phyloP scores from a whole-genome alignment of 2,797 vertebrate species.

The Sebastes vulpes region DNA sequence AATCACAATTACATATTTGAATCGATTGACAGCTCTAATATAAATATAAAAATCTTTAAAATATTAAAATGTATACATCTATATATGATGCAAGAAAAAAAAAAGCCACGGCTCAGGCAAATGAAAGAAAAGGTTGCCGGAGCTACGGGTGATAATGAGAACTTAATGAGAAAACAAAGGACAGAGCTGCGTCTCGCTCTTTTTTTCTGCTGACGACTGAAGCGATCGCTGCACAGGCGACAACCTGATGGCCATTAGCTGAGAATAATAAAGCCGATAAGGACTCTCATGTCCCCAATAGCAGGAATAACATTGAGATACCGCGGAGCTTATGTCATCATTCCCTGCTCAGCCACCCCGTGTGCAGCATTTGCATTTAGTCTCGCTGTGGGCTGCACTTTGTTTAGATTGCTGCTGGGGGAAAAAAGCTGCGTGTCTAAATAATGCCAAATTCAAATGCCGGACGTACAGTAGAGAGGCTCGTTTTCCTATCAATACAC shows the following conservation, averaged over 20 bases:
- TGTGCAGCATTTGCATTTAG: constrained; percentile 64
- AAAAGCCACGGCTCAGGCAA: background rate
- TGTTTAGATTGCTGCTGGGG: constrained; percentile 45
- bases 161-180: constrained; percentile 72
- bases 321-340: constrained; percentile 59
- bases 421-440: constrained; percentile 39
- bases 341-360: constrained; percentile 29
- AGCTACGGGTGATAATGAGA: constrained; percentile 53
- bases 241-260: constrained; percentile 73
- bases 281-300: constrained; percentile 49
- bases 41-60: background rate
- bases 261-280: constrained; percentile 74
- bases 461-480: constrained; percentile 34
- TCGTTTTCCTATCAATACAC: constrained; percentile 55
- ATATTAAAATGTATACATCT: background rate
- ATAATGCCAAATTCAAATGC: constrained; percentile 57
- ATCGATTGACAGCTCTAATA: too few relatives aligned
- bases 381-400: constrained; percentile 52
- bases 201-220: constrained; percentile 67
- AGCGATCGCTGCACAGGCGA: constrained; percentile 48
- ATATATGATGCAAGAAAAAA: background rate
- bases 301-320: constrained; percentile 61
- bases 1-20: too few relatives aligned
- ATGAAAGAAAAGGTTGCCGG: constrained; percentile 33
- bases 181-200: constrained; percentile 43